Percentiles rank a stretch among this genome's conserved stretches.
Evolutionary conservation across 2,797 vertebrate species (phyloP).

Genomic region (Melanotaenia trifasciata): DNA sequence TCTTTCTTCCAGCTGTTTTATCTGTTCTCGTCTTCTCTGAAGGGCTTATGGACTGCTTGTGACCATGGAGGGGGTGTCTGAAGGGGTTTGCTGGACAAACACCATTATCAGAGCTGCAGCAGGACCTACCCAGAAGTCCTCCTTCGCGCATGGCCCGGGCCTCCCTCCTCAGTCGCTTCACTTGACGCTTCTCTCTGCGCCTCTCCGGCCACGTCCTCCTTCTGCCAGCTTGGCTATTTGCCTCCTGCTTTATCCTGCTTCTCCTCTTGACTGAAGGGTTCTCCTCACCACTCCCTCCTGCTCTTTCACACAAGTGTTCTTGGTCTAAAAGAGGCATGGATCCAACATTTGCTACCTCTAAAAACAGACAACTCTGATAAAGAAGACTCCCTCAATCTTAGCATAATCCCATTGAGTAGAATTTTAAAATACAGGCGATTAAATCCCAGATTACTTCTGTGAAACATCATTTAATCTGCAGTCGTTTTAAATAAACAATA

Average conservation of each 20-base stretch:
- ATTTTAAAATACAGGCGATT: background rate
- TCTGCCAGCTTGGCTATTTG: slow-evolving; percentile 16
- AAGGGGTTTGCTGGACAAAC: slow-evolving; percentile 24
- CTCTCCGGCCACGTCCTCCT: slow-evolving; percentile 72
- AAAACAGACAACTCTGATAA: slow-evolving; percentile 29
- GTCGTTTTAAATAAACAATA: background rate
- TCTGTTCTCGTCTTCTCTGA: slow-evolving; percentile 45
- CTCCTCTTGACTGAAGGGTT: slow-evolving; percentile 28
- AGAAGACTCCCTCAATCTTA: background rate
- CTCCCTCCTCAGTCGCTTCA: slow-evolving; percentile 73
- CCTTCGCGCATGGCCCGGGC: slow-evolving; percentile 66
- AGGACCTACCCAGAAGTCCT: slow-evolving; percentile 28
- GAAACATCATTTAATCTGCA: background rate
- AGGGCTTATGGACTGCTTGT: slow-evolving; percentile 1
- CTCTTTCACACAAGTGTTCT: slow-evolving; percentile 34
- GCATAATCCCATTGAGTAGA: background rate
- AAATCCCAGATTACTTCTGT: background rate
- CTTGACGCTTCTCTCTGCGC: slow-evolving; percentile 66
- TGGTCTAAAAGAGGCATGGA: slow-evolving; percentile 32
- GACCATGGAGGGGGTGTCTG: background rate
- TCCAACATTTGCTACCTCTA: slow-evolving; percentile 47
- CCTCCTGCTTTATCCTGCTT: slow-evolving; percentile 56
- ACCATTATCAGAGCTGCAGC: slow-evolving; percentile 34
- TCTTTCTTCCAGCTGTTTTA: slow-evolving; percentile 41
- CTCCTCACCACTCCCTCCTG: slow-evolving; percentile 42